Evolutionary conservation across 2,113 vertebrate genomes (phyloP), one percentile per base, ranked within the genome.

Genomic region (Saguinus imperator): DNA sequence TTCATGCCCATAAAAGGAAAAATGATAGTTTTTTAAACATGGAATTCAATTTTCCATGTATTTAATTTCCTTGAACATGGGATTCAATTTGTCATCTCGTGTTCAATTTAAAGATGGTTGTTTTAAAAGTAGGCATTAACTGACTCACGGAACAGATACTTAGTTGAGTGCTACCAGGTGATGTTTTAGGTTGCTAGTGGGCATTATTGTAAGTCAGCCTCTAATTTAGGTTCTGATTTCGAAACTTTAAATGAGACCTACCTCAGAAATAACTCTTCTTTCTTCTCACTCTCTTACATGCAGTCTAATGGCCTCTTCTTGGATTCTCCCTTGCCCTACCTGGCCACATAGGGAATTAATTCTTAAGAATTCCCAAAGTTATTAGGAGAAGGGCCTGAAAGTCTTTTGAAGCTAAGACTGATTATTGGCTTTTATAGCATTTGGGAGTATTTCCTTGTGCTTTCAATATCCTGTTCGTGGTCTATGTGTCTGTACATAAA

Each of bases 111-210:
- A 96, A 61, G 55, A 52, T 92, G 43, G 58, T 57, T 94, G n/a
- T 77, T 92, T 96, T 94, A 72, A 85, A 91, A 93, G 52, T 87
- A 79, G 55, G n/a, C 73, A n/a, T 64, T 77, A 72, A 66, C 52
- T 27, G 4, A 89, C 35, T 70, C 48, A 57, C 61, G 66, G 55
- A 97, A 27, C 35, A 87, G 1, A 55, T 84, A 77, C 2, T 68
- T 79, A 94, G 52, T 83, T 66, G 48, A 89, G 16, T 87, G 76
- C 25, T 6, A 70, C 14, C 25, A 85, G 76, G 20, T 81, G 32
- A 43, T 87, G 17, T 20, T 81, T 66, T 87, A 85, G 58, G 70
- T 81, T 93, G 27, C 72, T 95, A 16, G 43, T 72, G 93, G 57
- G 61, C 68, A 81, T 88, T 91, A 23, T 35, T 92, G 61, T 96